Evolutionary conservation across 2,113 vertebrate species (phyloP).

Genomic region (Plecotus auritus): DNA sequence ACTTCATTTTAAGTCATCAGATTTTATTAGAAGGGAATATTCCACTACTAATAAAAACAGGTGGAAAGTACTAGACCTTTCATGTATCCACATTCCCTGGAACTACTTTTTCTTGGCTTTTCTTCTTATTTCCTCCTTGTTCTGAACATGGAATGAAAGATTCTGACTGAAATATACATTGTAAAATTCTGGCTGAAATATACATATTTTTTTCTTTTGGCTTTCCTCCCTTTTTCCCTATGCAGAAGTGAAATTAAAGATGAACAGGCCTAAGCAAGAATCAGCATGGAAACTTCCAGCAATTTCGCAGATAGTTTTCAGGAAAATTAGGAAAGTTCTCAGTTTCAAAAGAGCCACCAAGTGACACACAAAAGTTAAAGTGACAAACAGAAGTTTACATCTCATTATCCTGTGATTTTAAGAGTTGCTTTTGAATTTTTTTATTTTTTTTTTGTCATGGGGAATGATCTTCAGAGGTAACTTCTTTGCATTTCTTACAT

Average conservation of each 20-base stretch:
- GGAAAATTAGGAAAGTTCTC: not conserved
- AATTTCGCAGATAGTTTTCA: slow-evolving; percentile 13
- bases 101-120: slow-evolving; percentile 9
- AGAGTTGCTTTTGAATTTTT: not conserved
- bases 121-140: not conserved
- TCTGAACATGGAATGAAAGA: not conserved
- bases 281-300: not conserved
- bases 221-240: not conserved
- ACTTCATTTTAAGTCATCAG: not conserved
- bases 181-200: not conserved
- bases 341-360: slow-evolving; percentile 23
- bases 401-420: not conserved
- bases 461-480: not conserved
- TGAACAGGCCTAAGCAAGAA: not conserved
- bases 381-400: not conserved
- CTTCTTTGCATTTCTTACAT: slow-evolving; percentile 25
- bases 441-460: not conserved
- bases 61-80: not conserved
- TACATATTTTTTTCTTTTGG: not conserved
- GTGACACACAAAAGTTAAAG: not conserved
- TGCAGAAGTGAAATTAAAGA: slow-evolving; percentile 3
- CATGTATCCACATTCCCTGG: not conserved
- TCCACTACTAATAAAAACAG: not conserved
- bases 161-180: not conserved
- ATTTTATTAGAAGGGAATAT: slow-evolving; percentile 31